Percentiles rank a stretch among this genome's conserved stretches.
These are phyloP conservation scores for Trissonchulus latispiculum DNA, from an alignment of 2,888 invertebrate genomes.

Conservation along the genomic window DNA sequence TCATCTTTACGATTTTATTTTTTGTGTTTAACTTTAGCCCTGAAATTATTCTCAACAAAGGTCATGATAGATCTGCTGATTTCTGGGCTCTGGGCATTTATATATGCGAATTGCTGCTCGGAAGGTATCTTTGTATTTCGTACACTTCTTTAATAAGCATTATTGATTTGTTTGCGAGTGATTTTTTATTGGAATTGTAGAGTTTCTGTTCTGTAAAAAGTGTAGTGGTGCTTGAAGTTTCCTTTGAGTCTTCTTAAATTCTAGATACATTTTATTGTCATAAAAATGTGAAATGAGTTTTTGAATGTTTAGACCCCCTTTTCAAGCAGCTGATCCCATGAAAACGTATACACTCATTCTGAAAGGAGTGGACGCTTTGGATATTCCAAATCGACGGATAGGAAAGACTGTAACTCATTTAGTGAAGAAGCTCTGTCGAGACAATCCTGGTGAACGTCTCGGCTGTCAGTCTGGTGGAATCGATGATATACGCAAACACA, in stretches of 20 bases:
- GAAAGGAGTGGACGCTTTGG: constrained; percentile 75
- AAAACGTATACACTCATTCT: constrained; percentile 85
- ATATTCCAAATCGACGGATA: constrained; percentile 64
- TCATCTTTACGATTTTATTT: constrained; percentile 52
- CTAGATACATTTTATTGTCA: no score
- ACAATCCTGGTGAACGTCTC: constrained; percentile 72
- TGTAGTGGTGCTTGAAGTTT: no score
- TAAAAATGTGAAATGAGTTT: no score
- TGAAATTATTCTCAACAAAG: constrained; percentile 75
- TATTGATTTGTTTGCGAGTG: no score
- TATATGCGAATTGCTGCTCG: constrained; percentile 72
- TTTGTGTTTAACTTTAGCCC: no score
- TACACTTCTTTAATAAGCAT: no score
- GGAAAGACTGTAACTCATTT: constrained; percentile 66
- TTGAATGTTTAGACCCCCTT: constrained; percentile 60
- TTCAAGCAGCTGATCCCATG: constrained; percentile 79
- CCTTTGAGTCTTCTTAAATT: no score
- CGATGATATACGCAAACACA: constrained; percentile 70
- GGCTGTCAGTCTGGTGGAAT: constrained; percentile 79
- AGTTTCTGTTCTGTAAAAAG: no score
- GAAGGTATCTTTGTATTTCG: constrained; percentile 60
- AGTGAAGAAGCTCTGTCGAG: constrained; percentile 72
- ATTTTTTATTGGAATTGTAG: no score
- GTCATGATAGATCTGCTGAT: constrained; percentile 73
- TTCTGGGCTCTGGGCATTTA: constrained; percentile 87